Evolutionary conservation across 2,113 vertebrate species (phyloP).

Genomic region (Poeciliopsis retropinna): DNA sequence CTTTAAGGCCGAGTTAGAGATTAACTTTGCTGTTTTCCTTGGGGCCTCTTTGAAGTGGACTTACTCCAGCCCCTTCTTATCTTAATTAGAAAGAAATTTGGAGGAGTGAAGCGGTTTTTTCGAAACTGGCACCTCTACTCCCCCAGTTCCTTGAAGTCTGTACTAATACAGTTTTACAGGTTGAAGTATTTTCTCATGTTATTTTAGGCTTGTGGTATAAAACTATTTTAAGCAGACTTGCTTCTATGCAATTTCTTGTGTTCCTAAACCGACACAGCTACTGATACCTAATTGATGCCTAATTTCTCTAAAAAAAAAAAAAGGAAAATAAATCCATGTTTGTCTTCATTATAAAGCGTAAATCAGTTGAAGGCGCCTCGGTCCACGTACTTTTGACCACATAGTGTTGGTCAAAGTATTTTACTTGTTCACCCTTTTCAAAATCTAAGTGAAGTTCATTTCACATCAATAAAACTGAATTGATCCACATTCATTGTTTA

Average conservation of each 20-base stretch:
- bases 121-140: conserved; percentile 55
- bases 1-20: conserved; percentile 66
- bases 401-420: not conserved
- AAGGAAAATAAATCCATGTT: too few species aligned
- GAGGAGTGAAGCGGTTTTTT: conserved; percentile 66
- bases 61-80: conserved; percentile 70
- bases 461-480: not conserved
- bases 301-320: not conserved
- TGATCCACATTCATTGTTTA: too few species aligned
- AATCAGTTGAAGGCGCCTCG: too few species aligned
- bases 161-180: conserved; percentile 19
- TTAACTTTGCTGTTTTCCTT: conserved; percentile 74
- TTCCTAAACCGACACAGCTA: not conserved
- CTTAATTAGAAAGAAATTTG: conserved; percentile 76
- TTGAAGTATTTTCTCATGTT: conserved; percentile 38
- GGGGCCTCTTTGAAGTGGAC: conserved; percentile 76
- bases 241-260: not conserved
- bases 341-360: too few species aligned
- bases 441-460: not conserved
- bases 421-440: not conserved
- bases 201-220: conserved; percentile 7
- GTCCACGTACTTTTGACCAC: too few species aligned
- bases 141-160: conserved; percentile 32
- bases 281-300: not conserved
- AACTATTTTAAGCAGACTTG: not conserved